Conservation (phyloP, 2,113 vertebrate species). For the Sorex araneus region DNA sequence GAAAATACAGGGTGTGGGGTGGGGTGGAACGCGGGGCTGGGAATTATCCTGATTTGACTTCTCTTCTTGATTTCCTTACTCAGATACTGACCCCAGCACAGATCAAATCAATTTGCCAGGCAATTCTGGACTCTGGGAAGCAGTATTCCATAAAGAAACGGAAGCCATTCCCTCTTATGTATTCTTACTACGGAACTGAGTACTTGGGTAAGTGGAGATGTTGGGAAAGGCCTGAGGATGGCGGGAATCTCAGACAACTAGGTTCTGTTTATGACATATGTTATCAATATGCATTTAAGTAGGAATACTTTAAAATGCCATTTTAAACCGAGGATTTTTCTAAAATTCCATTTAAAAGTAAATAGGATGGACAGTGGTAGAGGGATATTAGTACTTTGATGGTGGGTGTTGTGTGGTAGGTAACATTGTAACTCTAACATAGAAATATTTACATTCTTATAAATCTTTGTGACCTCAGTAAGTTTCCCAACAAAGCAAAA, state of each 20-base stretch:
- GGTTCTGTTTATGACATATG: not conserved
- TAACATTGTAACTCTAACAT: no score
- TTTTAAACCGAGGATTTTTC: not conserved
- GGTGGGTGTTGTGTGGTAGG: no score
- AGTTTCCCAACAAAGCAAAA: conserved; percentile 11
- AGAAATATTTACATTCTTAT: no score
- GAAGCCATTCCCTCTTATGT: conserved; percentile 95
- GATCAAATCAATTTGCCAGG: conserved; percentile 94
- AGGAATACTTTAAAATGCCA: conserved; percentile 8
- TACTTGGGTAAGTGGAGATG: conserved; percentile 92
- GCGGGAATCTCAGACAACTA: not conserved
- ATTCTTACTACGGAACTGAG: conserved; percentile 94
- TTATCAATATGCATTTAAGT: conserved; percentile 29
- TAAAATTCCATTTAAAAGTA: no score
- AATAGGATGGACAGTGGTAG: no score
- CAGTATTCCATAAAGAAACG: conserved; percentile 93
- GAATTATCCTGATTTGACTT: conserved; percentile 62
- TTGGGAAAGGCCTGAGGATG: not conserved
- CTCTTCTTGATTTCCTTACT: conserved; percentile 80
- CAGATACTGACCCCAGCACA: conserved; percentile 94
- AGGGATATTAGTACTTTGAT: no score
- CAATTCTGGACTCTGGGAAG: conserved; percentile 95
- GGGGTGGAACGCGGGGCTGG: not conserved
- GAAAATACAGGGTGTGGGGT: conserved; percentile 25
- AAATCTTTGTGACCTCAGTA: no score